Evolutionary conservation across 1,140 invertebrate species (phyloP).

Genomic region (Drosophila neocordata): DNA sequence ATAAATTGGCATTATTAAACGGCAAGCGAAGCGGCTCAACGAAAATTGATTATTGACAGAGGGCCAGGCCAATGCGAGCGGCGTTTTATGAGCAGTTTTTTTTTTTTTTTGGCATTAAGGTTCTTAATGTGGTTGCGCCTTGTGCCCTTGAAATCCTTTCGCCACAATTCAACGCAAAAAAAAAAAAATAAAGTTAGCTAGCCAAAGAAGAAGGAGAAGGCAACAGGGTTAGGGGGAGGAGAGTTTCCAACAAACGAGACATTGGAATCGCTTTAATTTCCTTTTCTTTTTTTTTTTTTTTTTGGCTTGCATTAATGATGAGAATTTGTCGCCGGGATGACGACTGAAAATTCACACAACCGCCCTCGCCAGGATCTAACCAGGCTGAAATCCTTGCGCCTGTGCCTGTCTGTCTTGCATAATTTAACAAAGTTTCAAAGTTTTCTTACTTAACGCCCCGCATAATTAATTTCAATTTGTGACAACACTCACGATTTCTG

Average conservation of each 20-base stretch:
- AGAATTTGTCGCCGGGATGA: slow-evolving; percentile 52
- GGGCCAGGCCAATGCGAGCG: slow-evolving; percentile 61
- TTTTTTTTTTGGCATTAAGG: slow-evolving; percentile 41
- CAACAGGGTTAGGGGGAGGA: not conserved
- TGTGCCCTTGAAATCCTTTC: slow-evolving; percentile 60
- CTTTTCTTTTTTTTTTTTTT: too few relatives aligned
- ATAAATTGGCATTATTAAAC: slow-evolving; percentile 77
- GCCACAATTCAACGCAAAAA: not conserved
- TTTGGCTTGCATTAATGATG: slow-evolving; percentile 68
- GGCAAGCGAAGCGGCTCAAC: slow-evolving; percentile 51
- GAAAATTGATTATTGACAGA: slow-evolving; percentile 78
- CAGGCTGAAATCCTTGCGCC: slow-evolving; percentile 4
- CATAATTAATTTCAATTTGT: slow-evolving; percentile 65
- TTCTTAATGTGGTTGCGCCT: slow-evolving; percentile 59
- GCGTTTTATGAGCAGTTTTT: slow-evolving; percentile 68
- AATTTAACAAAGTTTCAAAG: slow-evolving; percentile 43
- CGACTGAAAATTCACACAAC: slow-evolving; percentile 24
- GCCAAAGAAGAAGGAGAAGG: too few relatives aligned
- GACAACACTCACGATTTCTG: slow-evolving; percentile 1
- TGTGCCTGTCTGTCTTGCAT: slow-evolving; percentile 25
- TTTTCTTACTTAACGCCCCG: slow-evolving; percentile 48
- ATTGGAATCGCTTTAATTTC: slow-evolving; percentile 46
- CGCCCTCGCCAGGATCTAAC: not conserved
- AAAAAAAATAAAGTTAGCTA: too few relatives aligned
- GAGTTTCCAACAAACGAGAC: slow-evolving; percentile 18